Base-by-base conservation (phyloP, 2,888 invertebrate species). In the Shargacucullia verbasci region DNA sequence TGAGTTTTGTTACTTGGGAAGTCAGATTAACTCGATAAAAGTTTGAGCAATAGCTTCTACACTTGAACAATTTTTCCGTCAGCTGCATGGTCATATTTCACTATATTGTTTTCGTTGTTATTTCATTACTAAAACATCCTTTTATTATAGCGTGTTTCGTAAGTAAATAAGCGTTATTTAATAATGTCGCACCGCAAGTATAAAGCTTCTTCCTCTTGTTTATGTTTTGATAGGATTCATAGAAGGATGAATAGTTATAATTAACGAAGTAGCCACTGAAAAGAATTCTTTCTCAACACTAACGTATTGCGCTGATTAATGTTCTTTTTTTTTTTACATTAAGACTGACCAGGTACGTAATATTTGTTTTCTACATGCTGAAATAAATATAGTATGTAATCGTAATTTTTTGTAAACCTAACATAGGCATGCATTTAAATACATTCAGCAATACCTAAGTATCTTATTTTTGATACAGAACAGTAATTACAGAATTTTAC, bases 361-460 rank as follows among this genome's bases (percentile, higher is more conserved):
- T 35, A n/a, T 33, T 11, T 20, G 20, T 20, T 20, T 20, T 20
- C 20, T 20, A 3, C 20, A 20, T 4, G 20, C 2, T 33, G 33
- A 33, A 0, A 35, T 35, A 8, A 13, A 35, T 12, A 11, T 13
- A 7, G n/a, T 12, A 35, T 8, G 7, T 39, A 11, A 33, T 10
- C 39, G 5, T 20, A 39, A 25, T 14, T 20, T 20, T 4, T 3
- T 12, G 38, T 49, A 15, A 15, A 10, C 14, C 15, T 49, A 13
- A 44, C 31, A 25, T 45, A 39, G 15, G 44, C 44, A 53, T 52
- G 41, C 33, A 47, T 53, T 52, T 53, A 43, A 33, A 40, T 31
- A 39, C 45, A 35, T 39, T 34, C 15, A 41, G 31, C 13, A 40
- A 46, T 27, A 49, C 29, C 11, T 43, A 43, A 4, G 7, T 25